These are phyloP conservation scores for Ornithoptera alexandrae DNA, from an alignment of 2,888 invertebrate genomes.

Conservation along the genomic window DNA sequence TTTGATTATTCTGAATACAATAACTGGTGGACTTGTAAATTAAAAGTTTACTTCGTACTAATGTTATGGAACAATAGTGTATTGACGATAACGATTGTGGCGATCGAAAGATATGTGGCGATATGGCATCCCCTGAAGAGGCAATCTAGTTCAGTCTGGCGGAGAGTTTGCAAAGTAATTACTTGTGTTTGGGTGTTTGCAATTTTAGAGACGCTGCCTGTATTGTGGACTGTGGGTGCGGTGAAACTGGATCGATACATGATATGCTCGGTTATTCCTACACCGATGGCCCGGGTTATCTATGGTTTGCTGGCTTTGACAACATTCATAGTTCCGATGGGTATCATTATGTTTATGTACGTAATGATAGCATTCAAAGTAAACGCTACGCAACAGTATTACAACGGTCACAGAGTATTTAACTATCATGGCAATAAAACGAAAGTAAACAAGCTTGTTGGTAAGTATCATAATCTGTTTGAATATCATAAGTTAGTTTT, in stretches of 20 bases:
- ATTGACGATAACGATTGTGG: conserved; percentile 39
- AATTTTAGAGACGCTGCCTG: conserved; percentile 38
- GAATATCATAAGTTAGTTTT: background rate
- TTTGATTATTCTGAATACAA: too few species aligned
- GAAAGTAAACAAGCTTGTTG: conserved; percentile 44
- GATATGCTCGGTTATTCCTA: conserved; percentile 36
- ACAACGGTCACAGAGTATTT: conserved; percentile 35
- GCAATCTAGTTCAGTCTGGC: conserved; percentile 29
- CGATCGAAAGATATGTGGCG: conserved; percentile 41
- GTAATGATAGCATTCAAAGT: conserved; percentile 42
- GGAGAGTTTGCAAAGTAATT: conserved; percentile 33
- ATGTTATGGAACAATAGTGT: conserved; percentile 40
- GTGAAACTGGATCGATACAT: conserved; percentile 32
- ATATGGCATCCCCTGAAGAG: conserved; percentile 41
- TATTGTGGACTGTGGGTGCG: too few species aligned
- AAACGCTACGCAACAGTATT: conserved; percentile 35
- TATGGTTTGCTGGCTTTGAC: conserved; percentile 34
- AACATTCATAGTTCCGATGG: conserved; percentile 40
- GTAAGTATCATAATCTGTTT: conserved; percentile 26
- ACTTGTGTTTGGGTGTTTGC: conserved; percentile 40
- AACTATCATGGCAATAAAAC: conserved; percentile 40
- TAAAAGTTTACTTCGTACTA: conserved; percentile 36
- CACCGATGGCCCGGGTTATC: conserved; percentile 31
- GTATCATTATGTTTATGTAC: conserved; percentile 41
- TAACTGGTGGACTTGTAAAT: conserved; percentile 33